Evolutionary conservation across 2,797 vertebrate genomes (phyloP).

Genomic region (Schizopygopsis malacanthus): DNA sequence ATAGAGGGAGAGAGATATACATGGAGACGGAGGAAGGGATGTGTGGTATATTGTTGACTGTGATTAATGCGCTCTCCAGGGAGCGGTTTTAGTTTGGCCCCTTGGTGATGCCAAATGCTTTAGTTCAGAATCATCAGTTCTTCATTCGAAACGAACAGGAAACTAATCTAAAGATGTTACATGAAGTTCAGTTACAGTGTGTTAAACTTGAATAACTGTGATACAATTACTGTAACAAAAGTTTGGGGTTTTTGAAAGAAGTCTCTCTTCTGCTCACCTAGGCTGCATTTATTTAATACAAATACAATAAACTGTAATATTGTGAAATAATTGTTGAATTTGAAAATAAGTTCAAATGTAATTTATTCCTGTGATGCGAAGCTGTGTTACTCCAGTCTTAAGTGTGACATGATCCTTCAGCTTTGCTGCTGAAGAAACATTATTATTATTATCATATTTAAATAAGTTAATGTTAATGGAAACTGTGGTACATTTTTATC

Average conservation of each 20-base stretch:
- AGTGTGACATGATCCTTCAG: not conserved
- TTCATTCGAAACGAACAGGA: not conserved
- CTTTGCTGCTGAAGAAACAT: not conserved
- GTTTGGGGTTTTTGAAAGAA: not conserved
- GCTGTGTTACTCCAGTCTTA: not conserved
- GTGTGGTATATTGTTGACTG: conserved; percentile 30
- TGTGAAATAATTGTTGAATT: not conserved
- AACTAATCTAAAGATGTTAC: not conserved
- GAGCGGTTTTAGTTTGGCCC: not conserved
- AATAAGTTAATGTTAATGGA: not conserved
- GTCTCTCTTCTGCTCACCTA: not conserved
- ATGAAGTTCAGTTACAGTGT: not conserved
- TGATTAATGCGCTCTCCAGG: conserved; percentile 38
- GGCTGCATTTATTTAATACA: not conserved
- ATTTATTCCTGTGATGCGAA: not conserved
- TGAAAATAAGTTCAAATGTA: no score
- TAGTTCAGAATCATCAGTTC: conserved; percentile 37
- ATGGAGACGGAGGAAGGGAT: conserved; percentile 35
- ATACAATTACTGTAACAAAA: not conserved
- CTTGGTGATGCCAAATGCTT: conserved; percentile 1
- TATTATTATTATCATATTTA: not conserved
- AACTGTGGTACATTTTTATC: not conserved
- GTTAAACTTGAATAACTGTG: not conserved
- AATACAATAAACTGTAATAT: not conserved
- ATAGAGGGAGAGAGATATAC: conserved; percentile 21